Evolutionary conservation across 2,113 vertebrate genomes (phyloP).

Genomic region (Sapayoa aenigma): DNA sequence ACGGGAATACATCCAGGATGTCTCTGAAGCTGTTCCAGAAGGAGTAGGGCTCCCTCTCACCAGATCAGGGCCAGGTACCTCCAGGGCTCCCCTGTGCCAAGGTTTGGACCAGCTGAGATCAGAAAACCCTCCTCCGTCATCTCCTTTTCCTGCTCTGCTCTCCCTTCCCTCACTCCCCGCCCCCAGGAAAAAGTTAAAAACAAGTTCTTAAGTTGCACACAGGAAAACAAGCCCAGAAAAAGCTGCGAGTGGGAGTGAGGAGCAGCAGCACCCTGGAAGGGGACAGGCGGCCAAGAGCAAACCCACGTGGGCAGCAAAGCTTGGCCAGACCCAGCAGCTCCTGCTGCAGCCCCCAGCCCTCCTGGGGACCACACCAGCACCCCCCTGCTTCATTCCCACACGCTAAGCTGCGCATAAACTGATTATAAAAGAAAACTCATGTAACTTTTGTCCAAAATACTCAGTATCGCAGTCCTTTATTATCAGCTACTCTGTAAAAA

Average conservation of each 20-base stretch:
- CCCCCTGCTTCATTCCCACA: accelerated
- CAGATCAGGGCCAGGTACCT: accelerated
- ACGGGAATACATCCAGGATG: accelerated
- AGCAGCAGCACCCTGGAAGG: neutral
- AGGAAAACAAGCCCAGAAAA: conserved; percentile 31
- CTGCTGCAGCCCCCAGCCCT: neutral
- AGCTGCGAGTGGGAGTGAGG: conserved; percentile 1
- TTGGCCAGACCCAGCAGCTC: accelerated
- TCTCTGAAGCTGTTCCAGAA: accelerated
- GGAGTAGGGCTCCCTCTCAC: neutral
- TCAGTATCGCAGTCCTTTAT: neutral
- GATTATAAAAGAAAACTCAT: accelerated
- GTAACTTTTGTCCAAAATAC: accelerated
- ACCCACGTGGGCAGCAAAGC: accelerated
- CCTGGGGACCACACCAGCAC: neutral
- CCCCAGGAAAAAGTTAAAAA: neutral
- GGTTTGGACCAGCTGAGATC: neutral
- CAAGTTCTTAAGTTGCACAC: neutral
- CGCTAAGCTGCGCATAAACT: accelerated
- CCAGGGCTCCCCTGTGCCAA: neutral
- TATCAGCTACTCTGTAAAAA: neutral
- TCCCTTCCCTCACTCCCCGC: neutral
- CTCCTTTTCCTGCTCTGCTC: neutral
- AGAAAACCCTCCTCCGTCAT: neutral
- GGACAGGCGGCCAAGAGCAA: neutral